Evolutionary conservation across 2,888 invertebrate species (phyloP).

Genomic region (Chydorus sphaericus): DNA sequence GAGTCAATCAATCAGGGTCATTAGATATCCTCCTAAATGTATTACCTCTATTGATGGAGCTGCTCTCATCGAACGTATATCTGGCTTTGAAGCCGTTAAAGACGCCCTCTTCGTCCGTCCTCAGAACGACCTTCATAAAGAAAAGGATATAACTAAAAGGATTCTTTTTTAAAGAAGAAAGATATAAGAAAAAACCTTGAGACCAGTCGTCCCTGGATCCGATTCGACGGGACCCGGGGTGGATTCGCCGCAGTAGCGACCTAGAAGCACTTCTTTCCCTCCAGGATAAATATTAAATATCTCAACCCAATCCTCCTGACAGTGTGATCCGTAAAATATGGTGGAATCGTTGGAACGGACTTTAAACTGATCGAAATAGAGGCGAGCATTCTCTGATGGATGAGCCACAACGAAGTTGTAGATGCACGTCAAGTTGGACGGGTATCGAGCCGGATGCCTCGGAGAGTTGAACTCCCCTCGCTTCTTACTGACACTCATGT

Average conservation of each 20-base stretch:
- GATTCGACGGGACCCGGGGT: constrained; percentile 93
- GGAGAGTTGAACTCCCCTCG: constrained; percentile 90
- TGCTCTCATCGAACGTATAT: constrained; percentile 80
- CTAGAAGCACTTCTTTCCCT: constrained; percentile 65
- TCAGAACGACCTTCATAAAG: constrained; percentile 47
- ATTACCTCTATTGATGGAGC: constrained; percentile 63
- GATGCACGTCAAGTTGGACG: constrained; percentile 84
- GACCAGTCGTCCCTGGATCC: constrained; percentile 68
- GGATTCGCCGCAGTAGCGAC: constrained; percentile 78
- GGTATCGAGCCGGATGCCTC: constrained; percentile 91
- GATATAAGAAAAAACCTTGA: constrained; percentile 43
- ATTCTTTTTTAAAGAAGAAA: too few species aligned
- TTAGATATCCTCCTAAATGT: not conserved
- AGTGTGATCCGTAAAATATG: constrained; percentile 59
- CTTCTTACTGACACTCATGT: constrained; percentile 71
- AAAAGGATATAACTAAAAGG: not conserved
- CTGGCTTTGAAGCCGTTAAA: constrained; percentile 92
- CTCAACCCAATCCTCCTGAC: constrained; percentile 87
- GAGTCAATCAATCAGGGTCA: not conserved
- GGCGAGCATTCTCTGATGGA: constrained; percentile 74
- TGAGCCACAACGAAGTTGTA: constrained; percentile 67
- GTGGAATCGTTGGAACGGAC: constrained; percentile 68
- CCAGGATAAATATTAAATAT: constrained; percentile 79
- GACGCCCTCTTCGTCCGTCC: constrained; percentile 72
- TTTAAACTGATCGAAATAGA: constrained; percentile 83